A percentile compares a stretch with the other conserved stretches of the same genome.
Conservation (phyloP, 1,140 invertebrate genomes). For the Zaprionus gabonicus region DNA sequence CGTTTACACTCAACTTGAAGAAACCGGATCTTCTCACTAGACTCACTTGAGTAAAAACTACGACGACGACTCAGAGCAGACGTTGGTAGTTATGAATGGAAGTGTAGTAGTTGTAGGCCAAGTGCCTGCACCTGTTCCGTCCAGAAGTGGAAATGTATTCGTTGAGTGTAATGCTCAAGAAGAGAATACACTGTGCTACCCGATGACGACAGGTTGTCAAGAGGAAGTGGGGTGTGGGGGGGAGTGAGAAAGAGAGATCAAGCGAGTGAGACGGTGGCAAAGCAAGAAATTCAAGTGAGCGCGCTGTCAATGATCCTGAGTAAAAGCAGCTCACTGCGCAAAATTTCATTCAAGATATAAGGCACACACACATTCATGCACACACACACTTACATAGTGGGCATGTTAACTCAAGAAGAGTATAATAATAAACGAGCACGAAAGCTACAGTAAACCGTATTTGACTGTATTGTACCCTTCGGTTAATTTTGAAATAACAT, state of each 20-base stretch:
- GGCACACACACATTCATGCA: slow-evolving; percentile 4
- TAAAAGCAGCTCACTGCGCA: slow-evolving; percentile 29
- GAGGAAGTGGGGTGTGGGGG: not conserved
- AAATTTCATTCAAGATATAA: slow-evolving; percentile 46
- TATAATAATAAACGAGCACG: slow-evolving; percentile 8
- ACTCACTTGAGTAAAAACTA: slow-evolving; percentile 36
- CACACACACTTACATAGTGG: slow-evolving; percentile 19
- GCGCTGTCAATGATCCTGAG: slow-evolving; percentile 44
- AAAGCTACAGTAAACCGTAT: too few species aligned
- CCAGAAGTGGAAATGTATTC: slow-evolving; percentile 29
- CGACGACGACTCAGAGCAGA: slow-evolving; percentile 6
- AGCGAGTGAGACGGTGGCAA: slow-evolving; percentile 9
- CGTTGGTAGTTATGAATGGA: slow-evolving; percentile 44
- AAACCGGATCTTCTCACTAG: slow-evolving; percentile 49
- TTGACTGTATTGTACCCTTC: too few species aligned
- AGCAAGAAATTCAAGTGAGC: slow-evolving; percentile 22
- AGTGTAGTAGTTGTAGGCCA: slow-evolving; percentile 46
- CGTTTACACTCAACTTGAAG: slow-evolving; percentile 33
- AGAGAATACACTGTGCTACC: slow-evolving; percentile 14
- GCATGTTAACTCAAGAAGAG: slow-evolving; percentile 39
- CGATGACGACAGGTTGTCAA: slow-evolving; percentile 8
- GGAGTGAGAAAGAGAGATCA: not conserved
- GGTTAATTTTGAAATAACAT: too few species aligned
- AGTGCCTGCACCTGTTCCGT: slow-evolving; percentile 50
- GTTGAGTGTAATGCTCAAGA: slow-evolving; percentile 43